These are phyloP conservation scores for Solea solea DNA, from an alignment of 2,113 vertebrate genomes.

Conservation along the genomic window DNA sequence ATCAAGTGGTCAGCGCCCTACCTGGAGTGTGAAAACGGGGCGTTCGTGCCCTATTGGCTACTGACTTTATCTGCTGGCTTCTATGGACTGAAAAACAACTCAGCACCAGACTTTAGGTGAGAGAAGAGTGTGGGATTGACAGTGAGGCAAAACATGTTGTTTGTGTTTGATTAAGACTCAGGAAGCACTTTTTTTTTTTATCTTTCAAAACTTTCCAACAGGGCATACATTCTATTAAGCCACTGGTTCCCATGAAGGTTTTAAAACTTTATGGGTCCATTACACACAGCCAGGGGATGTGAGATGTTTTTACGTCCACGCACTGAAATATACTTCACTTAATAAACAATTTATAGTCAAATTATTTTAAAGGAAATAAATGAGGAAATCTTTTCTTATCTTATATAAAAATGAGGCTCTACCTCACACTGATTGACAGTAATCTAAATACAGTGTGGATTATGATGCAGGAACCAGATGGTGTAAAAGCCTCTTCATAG, in stretches of 20 bases:
- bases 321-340: too few species aligned
- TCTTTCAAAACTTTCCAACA: too few species aligned
- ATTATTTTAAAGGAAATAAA: too few species aligned
- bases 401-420: neutral
- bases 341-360: too few species aligned
- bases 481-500: conserved; percentile 30
- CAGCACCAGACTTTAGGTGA: conserved; percentile 92
- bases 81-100: conserved; percentile 88
- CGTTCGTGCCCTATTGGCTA: conserved; percentile 93
- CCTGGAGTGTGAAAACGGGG: conserved; percentile 93
- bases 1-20: conserved; percentile 96
- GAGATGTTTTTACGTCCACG: too few species aligned
- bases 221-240: too few species aligned
- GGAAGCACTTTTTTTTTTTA: too few species aligned
- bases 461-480: conserved; percentile 43
- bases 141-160: neutral
- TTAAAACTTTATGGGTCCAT: too few species aligned
- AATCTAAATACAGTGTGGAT: conserved; percentile 21
- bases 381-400: too few species aligned
- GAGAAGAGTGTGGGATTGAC: conserved; percentile 3
- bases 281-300: too few species aligned
- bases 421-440: neutral
- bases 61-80: conserved; percentile 93
- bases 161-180: neutral
- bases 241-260: too few species aligned